Conservation (phyloP, 2,888 invertebrate species). For the Exephanes ischioxanthus region DNA sequence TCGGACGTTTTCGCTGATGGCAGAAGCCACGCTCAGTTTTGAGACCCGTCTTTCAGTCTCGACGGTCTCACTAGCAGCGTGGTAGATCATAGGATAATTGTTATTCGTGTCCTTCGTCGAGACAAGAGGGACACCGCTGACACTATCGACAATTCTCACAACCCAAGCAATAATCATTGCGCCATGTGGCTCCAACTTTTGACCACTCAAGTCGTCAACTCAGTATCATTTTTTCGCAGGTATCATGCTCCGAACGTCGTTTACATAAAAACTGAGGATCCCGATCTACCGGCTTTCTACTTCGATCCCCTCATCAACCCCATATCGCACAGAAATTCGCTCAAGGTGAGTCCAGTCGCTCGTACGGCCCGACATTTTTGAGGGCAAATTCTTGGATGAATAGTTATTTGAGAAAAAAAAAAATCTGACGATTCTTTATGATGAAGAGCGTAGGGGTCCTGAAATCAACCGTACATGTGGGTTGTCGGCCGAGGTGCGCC, state of each 20-base stretch:
- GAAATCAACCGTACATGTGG: constrained; percentile 83
- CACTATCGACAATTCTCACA: constrained; percentile 78
- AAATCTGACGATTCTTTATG: constrained; percentile 69
- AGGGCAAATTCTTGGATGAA: not conserved
- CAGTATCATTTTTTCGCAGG: constrained; percentile 86
- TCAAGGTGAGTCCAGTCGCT: constrained; percentile 87
- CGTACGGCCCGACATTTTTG: not conserved
- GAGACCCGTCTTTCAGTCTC: constrained; percentile 75
- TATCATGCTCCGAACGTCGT: constrained; percentile 99
- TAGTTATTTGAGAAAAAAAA: not conserved
- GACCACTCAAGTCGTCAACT: constrained; percentile 4
- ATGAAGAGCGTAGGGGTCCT: constrained; percentile 85
- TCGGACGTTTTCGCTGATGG: constrained; percentile 37
- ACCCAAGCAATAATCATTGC: not conserved
- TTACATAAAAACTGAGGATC: constrained; percentile 99
- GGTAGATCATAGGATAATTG: constrained; percentile 86
- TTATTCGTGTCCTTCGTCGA: constrained; percentile 86
- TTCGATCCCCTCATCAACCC: constrained; percentile 99
- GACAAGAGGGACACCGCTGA: constrained; percentile 86
- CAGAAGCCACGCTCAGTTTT: constrained; percentile 78
- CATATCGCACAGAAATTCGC: constrained; percentile 96
- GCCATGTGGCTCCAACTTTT: constrained; percentile 14
- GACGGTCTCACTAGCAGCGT: constrained; percentile 87
- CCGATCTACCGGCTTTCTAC: constrained; percentile 99
- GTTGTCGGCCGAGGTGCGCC: constrained; percentile 77